Evolutionary conservation across 2,797 vertebrate species (phyloP).

Genomic region (Hirundo rustica): DNA sequence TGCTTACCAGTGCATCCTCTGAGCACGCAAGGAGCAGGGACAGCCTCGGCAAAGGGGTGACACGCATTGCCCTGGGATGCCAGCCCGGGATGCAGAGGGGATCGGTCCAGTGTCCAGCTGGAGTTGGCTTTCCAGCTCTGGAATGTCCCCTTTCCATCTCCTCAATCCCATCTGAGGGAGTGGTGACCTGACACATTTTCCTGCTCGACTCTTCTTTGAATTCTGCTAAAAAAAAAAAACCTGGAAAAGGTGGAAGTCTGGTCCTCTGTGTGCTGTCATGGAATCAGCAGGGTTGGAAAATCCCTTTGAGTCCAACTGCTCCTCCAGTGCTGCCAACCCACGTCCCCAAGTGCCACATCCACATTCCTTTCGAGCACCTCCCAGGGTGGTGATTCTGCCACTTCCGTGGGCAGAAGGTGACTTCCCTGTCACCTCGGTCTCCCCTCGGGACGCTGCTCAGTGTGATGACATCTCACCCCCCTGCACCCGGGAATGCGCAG

Average conservation of each 20-base stretch:
- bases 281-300: neutral
- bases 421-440: neutral
- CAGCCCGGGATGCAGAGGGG: no score
- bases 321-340: neutral
- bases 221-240: neutral
- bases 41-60: accelerated
- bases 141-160: neutral
- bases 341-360: neutral
- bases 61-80: accelerated
- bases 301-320: accelerated
- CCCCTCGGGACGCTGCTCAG: neutral
- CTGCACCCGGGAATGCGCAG: accelerated
- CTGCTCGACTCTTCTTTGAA: neutral
- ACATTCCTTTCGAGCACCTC: neutral
- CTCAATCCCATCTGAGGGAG: neutral
- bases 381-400: neutral
- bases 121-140: neutral
- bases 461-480: neutral
- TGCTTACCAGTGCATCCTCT: neutral
- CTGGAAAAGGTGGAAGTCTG: no score
- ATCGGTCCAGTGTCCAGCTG: accelerated
- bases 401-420: neutral
- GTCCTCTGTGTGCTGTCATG: accelerated
- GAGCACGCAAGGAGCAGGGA: accelerated
- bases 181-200: accelerated